Evolutionary conservation across 1,140 invertebrate genomes (phyloP).

Genomic region (Protaetia brevitarsis): DNA sequence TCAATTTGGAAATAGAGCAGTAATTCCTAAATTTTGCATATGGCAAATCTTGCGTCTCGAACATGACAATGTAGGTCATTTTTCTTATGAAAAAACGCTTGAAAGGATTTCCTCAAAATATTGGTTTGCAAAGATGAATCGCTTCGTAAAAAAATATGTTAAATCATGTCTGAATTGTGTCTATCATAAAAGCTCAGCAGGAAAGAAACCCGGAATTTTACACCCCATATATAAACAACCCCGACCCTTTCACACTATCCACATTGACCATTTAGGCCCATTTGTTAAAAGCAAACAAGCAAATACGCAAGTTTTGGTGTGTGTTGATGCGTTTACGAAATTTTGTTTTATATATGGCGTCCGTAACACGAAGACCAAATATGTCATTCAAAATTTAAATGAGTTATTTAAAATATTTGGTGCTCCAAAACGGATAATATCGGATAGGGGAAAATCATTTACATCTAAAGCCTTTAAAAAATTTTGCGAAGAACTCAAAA

Average conservation of each 20-base stretch:
- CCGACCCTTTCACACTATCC: slow-evolving; percentile 17
- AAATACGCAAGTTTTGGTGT: slow-evolving; percentile 37
- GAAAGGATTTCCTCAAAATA: no score
- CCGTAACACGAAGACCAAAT: slow-evolving; percentile 27
- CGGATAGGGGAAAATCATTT: slow-evolving; percentile 43
- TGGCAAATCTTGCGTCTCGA: no score
- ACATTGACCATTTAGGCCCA: slow-evolving; percentile 39
- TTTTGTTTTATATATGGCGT: slow-evolving; percentile 30
- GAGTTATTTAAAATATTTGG: slow-evolving; percentile 33
- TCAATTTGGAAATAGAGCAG: no score
- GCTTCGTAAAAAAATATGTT: no score
- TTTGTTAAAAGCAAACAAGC: slow-evolving; percentile 36
- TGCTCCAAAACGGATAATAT: slow-evolving; percentile 37
- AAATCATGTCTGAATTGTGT: no score
- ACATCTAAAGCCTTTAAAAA: slow-evolving; percentile 36
- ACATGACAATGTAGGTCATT: no score
- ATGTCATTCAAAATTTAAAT: slow-evolving; percentile 18
- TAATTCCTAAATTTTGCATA: no score
- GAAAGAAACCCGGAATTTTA: neutral
- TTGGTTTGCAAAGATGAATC: no score
- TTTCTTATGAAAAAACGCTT: no score
- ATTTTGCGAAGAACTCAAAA: slow-evolving; percentile 33
- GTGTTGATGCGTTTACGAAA: slow-evolving; percentile 40
- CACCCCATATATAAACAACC: neutral
- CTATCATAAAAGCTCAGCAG: no score